Evolutionary conservation across 2,113 vertebrate genomes (phyloP), one percentile per base, ranked within the genome.

Genomic region (Lutjanus erythropterus): DNA sequence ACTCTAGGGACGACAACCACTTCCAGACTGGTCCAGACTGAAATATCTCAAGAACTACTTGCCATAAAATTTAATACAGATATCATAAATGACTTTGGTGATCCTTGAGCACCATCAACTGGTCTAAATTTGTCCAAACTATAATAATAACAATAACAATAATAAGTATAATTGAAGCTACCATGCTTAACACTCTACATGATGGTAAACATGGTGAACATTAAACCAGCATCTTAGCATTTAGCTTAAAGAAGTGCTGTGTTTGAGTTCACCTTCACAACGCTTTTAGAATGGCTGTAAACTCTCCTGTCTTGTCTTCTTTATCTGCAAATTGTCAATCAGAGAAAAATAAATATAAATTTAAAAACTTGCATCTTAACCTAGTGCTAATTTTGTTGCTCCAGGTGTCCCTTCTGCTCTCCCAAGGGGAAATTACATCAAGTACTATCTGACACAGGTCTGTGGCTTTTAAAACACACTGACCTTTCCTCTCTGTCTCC

Each of bases 401-500:
- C 19, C 19, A 19, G 19, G 16, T 66, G 21, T 6, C n/a, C 23
- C 14, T 29, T 37, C 47, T 41, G 15, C 21, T 11, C 23, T 31
- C 41, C 47, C 7, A 27, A 11, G 19, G 55, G 16, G 3, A 21
- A 44, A 29, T 50, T 33, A 27, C 2, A 27, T 44, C 33, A 37
- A 52, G 49, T 16, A 33, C 44, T 19, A 56, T 44, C 33, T 35
- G 9, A 49, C 21, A 60, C 60, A 75, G 76, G 42, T 74, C 72
- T 47, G 52, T 9, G 35, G 37, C 44, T 41, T 59, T 16, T 55
- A 55, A 39, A 35, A 18, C 49, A 23, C 19, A 14, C 7, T 44
- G 52, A 69, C 65, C 47, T 78, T 78, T 69, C 35, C 35, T 60
- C 49, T 62, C 31, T 1, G 23, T 35, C 39, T 70, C 39, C 37